Conservation (phyloP, 1,140 invertebrate species). For the Argopecten irradians region DNA sequence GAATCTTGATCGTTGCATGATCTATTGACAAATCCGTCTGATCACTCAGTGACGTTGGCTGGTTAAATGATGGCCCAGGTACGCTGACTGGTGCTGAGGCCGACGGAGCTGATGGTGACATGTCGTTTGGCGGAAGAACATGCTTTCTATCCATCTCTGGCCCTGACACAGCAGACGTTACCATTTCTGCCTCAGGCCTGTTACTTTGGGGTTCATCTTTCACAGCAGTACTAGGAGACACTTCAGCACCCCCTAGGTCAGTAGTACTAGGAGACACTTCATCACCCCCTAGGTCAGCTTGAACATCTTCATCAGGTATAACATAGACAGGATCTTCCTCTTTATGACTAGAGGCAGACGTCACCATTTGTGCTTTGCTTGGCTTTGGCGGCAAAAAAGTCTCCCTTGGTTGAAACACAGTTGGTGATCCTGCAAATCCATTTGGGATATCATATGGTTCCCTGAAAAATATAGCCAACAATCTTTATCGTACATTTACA, state of each 20-base stretch:
- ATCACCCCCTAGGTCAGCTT: neutral
- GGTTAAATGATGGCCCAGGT: neutral
- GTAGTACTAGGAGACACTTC: neutral
- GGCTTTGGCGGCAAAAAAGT: neutral
- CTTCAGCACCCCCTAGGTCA: neutral
- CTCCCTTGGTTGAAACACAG: neutral
- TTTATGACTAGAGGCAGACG: neutral
- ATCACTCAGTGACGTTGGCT: neutral
- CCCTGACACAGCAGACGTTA: too few species aligned
- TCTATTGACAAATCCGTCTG: neutral
- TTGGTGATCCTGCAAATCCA: neutral
- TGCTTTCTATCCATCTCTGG: neutral
- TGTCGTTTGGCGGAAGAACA: neutral
- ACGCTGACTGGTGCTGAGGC: neutral
- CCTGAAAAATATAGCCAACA: too few species aligned
- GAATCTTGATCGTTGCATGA: neutral
- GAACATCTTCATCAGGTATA: neutral
- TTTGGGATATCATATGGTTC: neutral
- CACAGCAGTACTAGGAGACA: neutral
- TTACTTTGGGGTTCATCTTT: neutral
- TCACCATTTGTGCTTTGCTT: neutral
- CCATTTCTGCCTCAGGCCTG: neutral
- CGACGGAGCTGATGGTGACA: neutral
- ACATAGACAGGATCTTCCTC: neutral
- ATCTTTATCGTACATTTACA: too few species aligned